These are phyloP conservation scores for Lycophotia porphyrea DNA, from an alignment of 2,888 invertebrate species.

Conservation along the genomic window DNA sequence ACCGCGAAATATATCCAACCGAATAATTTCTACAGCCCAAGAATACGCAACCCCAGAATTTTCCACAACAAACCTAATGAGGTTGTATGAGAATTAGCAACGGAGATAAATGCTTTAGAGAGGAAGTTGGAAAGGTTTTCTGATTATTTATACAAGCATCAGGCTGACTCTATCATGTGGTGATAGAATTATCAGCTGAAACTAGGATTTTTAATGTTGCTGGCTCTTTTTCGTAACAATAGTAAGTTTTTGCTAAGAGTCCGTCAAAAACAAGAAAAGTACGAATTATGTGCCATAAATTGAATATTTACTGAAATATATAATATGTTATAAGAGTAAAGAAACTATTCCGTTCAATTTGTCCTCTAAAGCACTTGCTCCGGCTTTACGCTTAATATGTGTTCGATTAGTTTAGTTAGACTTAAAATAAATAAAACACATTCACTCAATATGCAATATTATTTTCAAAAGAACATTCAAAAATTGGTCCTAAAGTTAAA, in stretches of 20 bases:
- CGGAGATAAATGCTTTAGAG: conserved; percentile 90
- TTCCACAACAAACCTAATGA: conserved; percentile 87
- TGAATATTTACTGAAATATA: conserved; percentile 35
- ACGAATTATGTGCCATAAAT: conserved; percentile 71
- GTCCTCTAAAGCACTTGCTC: conserved; percentile 82
- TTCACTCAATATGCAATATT: conserved; percentile 89
- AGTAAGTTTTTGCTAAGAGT: conserved; percentile 32
- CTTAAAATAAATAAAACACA: conserved; percentile 73
- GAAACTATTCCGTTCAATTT: conserved; percentile 8
- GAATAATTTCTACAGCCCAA: conserved; percentile 87
- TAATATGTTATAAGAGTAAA: conserved; percentile 28
- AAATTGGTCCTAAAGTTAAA: conserved; percentile 90
- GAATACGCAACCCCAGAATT: conserved; percentile 85
- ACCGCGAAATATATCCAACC: conserved; percentile 87
- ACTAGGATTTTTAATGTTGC: conserved; percentile 21
- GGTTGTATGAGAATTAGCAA: conserved; percentile 89
- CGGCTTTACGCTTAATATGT: conserved; percentile 57
- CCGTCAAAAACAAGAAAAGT: conserved; percentile 40
- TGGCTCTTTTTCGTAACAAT: conserved; percentile 39
- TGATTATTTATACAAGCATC: conserved; percentile 88
- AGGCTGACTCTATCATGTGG: conserved; percentile 92
- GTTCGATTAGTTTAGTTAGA: conserved; percentile 46
- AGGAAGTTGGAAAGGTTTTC: conserved; percentile 87
- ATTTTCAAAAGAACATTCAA: conserved; percentile 90
- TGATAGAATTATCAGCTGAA: conserved; percentile 69